These are phyloP conservation scores for Cephus pygmeus DNA, from an alignment of 2,888 invertebrate genomes.

Conservation along the genomic window DNA sequence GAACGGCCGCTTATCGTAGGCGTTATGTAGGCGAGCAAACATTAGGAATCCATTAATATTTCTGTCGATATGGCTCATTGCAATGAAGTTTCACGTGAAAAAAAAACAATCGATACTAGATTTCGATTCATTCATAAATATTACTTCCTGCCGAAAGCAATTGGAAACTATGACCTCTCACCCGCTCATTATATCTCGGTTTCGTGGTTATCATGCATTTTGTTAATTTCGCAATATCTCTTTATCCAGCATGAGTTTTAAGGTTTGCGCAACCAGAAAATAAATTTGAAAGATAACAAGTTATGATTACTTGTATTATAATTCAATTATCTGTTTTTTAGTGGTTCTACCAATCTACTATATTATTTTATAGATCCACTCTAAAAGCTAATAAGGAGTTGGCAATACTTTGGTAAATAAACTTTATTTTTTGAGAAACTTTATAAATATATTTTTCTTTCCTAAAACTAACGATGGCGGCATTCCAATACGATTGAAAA, in stretches of 20 bases:
- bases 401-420: too few relatives aligned
- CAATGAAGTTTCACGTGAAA: background rate
- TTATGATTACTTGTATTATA: background rate
- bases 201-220: background rate
- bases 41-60: background rate
- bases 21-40: background rate
- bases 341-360: too few relatives aligned
- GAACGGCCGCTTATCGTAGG: background rate
- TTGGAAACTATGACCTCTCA: background rate
- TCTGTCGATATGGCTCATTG: background rate
- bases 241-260: background rate
- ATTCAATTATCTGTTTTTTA: too few relatives aligned
- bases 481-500: too few relatives aligned
- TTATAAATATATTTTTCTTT: too few relatives aligned
- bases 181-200: background rate
- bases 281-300: background rate
- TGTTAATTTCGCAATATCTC: background rate
- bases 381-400: too few relatives aligned
- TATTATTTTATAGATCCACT: too few relatives aligned
- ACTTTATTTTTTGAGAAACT: too few relatives aligned
- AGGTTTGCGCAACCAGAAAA: background rate
- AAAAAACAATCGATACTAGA: background rate
- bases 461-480: too few relatives aligned
- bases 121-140: background rate
- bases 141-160: background rate